Evolutionary conservation across 2,797 vertebrate genomes (phyloP).

Genomic region (Vultur gryphus): DNA sequence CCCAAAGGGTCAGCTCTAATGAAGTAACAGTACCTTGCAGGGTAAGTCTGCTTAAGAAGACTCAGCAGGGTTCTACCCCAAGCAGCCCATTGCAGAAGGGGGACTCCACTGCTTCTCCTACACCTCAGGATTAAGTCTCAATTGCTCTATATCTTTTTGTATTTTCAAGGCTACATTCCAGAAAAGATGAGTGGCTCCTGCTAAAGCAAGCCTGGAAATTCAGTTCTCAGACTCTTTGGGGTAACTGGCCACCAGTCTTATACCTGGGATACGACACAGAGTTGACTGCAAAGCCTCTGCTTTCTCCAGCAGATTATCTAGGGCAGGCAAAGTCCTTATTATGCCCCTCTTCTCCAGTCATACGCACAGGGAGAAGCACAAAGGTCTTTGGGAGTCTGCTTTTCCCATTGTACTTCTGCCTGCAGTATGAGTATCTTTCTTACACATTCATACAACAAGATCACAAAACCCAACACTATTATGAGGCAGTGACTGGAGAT

Average conservation of each 20-base stretch:
- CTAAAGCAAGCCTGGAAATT: background rate
- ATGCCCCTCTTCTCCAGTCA: background rate
- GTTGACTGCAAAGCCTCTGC: background rate
- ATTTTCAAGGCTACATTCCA: background rate
- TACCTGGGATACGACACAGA: background rate
- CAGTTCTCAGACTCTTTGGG: no score
- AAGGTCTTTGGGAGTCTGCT: background rate
- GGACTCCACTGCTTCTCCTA: background rate
- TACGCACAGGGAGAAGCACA: background rate
- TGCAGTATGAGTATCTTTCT: background rate
- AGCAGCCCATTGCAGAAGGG: background rate
- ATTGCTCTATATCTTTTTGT: background rate
- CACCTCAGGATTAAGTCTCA: background rate
- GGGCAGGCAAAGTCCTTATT: background rate
- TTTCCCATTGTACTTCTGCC: background rate
- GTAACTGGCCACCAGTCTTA: background rate
- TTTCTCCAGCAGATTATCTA: background rate
- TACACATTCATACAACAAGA: background rate
- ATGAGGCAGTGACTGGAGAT: background rate
- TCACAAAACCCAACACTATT: background rate
- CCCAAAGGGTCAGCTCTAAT: background rate
- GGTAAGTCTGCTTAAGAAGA: background rate
- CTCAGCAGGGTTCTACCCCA: background rate
- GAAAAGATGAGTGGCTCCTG: background rate
- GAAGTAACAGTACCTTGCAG: background rate